Conservation (phyloP, 2,797 vertebrate genomes). For the Lepilemur septentrionalis region DNA sequence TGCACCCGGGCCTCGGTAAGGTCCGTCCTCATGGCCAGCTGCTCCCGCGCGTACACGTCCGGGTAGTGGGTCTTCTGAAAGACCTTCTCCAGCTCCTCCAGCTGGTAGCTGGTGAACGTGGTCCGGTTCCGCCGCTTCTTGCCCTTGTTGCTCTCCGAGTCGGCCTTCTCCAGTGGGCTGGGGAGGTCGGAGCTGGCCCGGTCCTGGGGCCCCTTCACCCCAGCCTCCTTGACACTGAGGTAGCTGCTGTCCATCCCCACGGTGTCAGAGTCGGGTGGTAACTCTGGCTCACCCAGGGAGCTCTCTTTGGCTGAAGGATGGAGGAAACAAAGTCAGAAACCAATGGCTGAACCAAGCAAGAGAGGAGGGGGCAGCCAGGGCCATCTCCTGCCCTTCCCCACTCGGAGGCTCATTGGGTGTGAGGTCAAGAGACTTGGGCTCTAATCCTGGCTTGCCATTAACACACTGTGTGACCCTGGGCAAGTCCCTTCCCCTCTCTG, state of each 20-base stretch:
- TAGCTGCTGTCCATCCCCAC: constrained; percentile 96
- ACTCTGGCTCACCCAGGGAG: constrained; percentile 91
- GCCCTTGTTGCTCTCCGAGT: constrained; percentile 97
- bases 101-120: constrained; percentile 98
- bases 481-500: neutral
- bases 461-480: neutral
- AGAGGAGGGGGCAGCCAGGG: neutral
- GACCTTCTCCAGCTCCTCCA: constrained; percentile 99
- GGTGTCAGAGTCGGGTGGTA: constrained; percentile 90
- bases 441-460: neutral
- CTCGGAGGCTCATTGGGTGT: neutral
- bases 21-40: constrained; percentile 98
- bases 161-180: constrained; percentile 92
- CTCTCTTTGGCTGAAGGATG: constrained; percentile 92
- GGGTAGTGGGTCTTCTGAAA: constrained; percentile 99
- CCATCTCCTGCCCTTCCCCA: no score
- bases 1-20: constrained; percentile 98
- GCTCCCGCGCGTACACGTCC: constrained; percentile 97
- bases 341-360: neutral
- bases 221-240: constrained; percentile 93
- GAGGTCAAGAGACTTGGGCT: neutral
- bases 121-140: constrained; percentile 98
- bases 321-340: constrained; percentile 22
- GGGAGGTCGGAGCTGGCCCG: constrained; percentile 89
- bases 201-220: constrained; percentile 91